Base-by-base conservation (phyloP, 2,113 vertebrate species). In the Numenius arquata region DNA sequence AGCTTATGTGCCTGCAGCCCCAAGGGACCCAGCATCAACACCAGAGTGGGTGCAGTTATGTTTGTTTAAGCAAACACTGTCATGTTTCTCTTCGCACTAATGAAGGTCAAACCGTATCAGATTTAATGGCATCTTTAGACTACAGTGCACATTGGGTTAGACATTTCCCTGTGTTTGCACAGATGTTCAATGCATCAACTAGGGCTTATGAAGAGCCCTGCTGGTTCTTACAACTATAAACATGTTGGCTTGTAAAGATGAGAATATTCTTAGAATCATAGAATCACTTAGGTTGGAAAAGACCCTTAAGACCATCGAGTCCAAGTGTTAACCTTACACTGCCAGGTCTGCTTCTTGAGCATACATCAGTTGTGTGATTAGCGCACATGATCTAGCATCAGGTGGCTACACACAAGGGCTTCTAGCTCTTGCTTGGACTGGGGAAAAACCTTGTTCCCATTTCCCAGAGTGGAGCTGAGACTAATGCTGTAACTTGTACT, bases 161-260 rank as follows among this genome's bases (percentile, higher is more conserved):
- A 50, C 53, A 29, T 43, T 73, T 32, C 61, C 17, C 74, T 38
- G 45, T 48, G 58, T 55, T 70, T 74, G 40, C 75, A 29, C 43
- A 55, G 61, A 50, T 66, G 56, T 19, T 45, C 48, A 36, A 4
- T 15, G 34, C 41, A 26, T 63, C 65, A 45, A 0, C 68, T 8
- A 13, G 30, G 34, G 16, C 6, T 11, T 38, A 29, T 18, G 19
- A 73, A 91, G 38, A 79, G 43, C 29, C 47, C 40, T 47, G 41
- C n/a, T 78, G 48, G 45, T 53, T 56, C 78, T 76, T 36, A 73
- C 41, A 63, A n/a, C 41, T 32, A 32, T 8, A 34, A 75, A 50
- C 32, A 6, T 3, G 9, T 23, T 61, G 18, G 11, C 52, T 74
- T 0, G 0, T 75, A 86, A 68, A 85, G 48, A 56, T 34, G 27